Base-by-base conservation (phyloP, 2,888 invertebrate genomes). In the Meteorus cinctellus region DNA sequence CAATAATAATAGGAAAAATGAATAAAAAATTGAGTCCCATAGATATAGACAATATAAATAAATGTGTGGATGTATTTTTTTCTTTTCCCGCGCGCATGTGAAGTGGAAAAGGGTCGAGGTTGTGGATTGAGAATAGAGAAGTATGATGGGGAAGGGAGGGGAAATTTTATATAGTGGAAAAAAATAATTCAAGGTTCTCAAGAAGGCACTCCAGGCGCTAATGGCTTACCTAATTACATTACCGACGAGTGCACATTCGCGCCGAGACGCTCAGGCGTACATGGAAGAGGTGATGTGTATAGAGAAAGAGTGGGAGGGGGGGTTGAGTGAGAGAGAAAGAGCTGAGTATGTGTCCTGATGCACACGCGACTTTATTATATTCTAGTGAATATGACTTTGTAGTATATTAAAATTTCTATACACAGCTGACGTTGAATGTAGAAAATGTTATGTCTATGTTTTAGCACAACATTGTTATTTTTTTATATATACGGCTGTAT, bases 181-280 rank as follows among this genome's bases (percentile, higher is more conserved):
- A 74, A 77, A 76, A 78, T 78, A 74, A 81, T 81, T 81, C 77
- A 72, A 75, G 75, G 74, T 81, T 81, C 80, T 76, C 80, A 80
- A 75, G 75, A 75, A 74, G 68, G 76, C 74, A 74, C 72, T 68
- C 51, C 74, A 70, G 76, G 77, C 78, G 79, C 63, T 81, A 81
- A 81, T 80, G 79, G 76, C 77, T 80, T 76, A 76, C 63, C 80
- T 74, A 81, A 81, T 80, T 81, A 80, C 78, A 68, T 71, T 75
- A 66, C 75, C 66, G 70, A 77, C 72, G 73, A 77, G 72, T 77
- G 75, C 63, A 66, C 72, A 69, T 45, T 55, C 34, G 62, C 67
- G 75, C 45, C 72, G 60, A 75, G 65, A 48, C 45, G 55, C 65
- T 27, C 19, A 68, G 55, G 34, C 19, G 59, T 27, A 59, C 16